These are phyloP conservation scores for Argentina silus DNA, from an alignment of 2,797 vertebrate species.

Conservation along the genomic window DNA sequence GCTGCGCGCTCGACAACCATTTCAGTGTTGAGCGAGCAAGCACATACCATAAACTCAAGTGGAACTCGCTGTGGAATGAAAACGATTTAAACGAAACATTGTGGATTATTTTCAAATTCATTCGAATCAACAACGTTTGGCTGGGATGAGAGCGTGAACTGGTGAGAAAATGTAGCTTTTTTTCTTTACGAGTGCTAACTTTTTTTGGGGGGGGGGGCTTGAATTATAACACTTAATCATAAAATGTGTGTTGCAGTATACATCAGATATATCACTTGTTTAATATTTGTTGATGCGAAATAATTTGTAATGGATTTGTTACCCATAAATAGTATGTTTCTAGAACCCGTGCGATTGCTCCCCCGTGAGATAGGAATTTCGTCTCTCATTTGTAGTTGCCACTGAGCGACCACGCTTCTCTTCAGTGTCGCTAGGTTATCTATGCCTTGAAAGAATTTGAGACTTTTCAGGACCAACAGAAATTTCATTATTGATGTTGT, in stretches of 20 bases:
- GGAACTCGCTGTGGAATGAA: conserved; percentile 44
- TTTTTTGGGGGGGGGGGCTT: background rate
- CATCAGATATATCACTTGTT: background rate
- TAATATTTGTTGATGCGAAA: background rate
- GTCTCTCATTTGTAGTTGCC: conserved; percentile 50
- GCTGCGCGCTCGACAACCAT: conserved; percentile 67
- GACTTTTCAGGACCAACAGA: background rate
- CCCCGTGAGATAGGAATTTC: conserved; percentile 72
- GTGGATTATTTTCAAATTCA: conserved; percentile 37
- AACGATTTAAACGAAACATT: conserved; percentile 45
- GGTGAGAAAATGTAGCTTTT: conserved; percentile 59
- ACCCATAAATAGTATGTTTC: background rate
- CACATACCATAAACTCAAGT: conserved; percentile 37
- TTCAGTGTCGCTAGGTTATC: background rate
- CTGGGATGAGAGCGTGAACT: conserved; percentile 64
- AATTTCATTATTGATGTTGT: background rate
- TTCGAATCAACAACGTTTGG: conserved; percentile 24
- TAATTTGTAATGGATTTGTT: background rate
- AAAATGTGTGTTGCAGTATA: background rate
- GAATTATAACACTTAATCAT: background rate
- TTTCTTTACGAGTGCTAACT: background rate
- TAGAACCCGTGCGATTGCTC: conserved; percentile 55
- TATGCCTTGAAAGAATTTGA: background rate
- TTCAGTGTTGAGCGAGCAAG: conserved; percentile 51
- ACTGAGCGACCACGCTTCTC: background rate